Percentiles rank a stretch among this genome's conserved stretches.
These are phyloP conservation scores for Nematostella vectensis DNA, from an alignment of 92 coral and sea anemone genomes.

Conservation along the genomic window DNA sequence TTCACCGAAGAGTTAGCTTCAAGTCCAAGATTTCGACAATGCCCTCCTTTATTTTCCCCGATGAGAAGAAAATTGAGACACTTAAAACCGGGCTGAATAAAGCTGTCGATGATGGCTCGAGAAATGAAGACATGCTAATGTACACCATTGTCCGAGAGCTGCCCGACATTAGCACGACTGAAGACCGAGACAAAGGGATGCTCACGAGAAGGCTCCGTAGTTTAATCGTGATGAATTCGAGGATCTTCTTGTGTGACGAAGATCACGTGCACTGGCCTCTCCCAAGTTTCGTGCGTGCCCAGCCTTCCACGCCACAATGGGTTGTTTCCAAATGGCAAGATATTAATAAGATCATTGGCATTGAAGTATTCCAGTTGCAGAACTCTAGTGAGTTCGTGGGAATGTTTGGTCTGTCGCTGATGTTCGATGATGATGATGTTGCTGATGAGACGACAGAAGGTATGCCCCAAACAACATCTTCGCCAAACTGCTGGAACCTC, in stretches of 20 bases:
- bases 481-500: constrained; percentile 69
- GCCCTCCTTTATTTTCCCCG: constrained; percentile 56
- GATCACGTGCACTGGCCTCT: constrained; percentile 99
- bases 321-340: constrained; percentile 83
- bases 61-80: constrained; percentile 52
- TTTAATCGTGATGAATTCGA: constrained; percentile 74
- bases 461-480: constrained; percentile 17
- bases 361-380: constrained; percentile 75
- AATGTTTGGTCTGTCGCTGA: constrained; percentile 69
- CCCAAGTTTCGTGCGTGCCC: constrained; percentile 85
- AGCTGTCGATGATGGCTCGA: constrained; percentile 19
- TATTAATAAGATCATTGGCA: constrained; percentile 67
- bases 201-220: constrained; percentile 81
- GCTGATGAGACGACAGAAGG: constrained; percentile 46
- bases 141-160: constrained; percentile 84
- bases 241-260: constrained; percentile 86
- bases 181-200: constrained; percentile 43
- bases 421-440: constrained; percentile 55
- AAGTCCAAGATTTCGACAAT: constrained; percentile 31
- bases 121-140: constrained; percentile 63
- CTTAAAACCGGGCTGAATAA: constrained; percentile 49
- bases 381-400: constrained; percentile 61
- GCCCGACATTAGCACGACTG: constrained; percentile 33
- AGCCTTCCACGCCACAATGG: constrained; percentile 97
- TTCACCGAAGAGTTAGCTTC: constrained; percentile 47